Conservation (phyloP, 1,140 invertebrate species). For the Bombus confusus region DNA sequence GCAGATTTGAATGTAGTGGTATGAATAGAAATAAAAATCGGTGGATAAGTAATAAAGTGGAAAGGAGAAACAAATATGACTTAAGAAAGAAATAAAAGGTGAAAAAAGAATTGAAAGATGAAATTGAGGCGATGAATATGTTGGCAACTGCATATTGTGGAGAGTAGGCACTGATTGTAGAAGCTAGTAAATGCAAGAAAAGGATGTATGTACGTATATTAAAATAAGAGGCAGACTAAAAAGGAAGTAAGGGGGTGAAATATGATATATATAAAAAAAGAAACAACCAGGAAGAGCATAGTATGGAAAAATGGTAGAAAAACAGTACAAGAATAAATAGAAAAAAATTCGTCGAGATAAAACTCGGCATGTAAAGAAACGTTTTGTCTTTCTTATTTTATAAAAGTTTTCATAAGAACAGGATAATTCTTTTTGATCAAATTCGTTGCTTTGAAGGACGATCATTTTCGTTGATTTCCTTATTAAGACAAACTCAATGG, state of each 20-base stretch:
- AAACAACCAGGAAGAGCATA: neutral
- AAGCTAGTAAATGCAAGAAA: neutral
- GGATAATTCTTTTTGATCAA: neutral
- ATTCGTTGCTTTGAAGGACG: neutral
- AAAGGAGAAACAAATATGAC: neutral
- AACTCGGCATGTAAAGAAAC: neutral
- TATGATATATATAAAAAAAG: neutral
- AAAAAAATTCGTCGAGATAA: neutral
- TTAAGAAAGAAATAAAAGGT: neutral
- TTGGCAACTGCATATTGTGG: neutral
- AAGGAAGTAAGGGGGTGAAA: neutral
- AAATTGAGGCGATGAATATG: conserved; percentile 12
- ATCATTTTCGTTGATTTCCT: neutral
- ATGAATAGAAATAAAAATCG: neutral
- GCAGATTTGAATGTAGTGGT: no score
- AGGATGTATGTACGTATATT: neutral
- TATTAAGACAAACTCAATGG: neutral
- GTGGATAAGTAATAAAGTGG: neutral
- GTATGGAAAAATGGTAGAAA: neutral
- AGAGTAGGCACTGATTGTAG: neutral
- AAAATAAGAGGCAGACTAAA: neutral
- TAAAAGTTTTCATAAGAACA: neutral
- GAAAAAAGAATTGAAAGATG: neutral
- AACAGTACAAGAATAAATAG: neutral
- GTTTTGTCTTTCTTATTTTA: neutral